Evolutionary conservation across 2,113 vertebrate species (phyloP).

Genomic region (Archocentrus centrarchus): DNA sequence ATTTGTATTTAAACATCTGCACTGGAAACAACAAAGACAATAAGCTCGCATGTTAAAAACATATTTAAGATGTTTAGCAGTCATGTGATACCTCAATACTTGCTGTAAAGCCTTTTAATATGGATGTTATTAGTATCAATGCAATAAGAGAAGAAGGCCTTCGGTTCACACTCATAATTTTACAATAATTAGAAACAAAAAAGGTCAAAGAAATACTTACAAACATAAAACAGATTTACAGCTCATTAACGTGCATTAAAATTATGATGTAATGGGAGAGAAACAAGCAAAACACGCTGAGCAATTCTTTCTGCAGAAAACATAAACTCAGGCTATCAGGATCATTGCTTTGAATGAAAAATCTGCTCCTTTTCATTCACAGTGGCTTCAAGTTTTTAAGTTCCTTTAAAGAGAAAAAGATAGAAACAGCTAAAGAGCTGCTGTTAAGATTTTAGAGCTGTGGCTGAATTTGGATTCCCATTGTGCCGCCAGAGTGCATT

Average conservation of each 20-base stretch:
- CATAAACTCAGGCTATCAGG: background rate
- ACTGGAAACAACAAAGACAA: background rate
- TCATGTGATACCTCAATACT: background rate
- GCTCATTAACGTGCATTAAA: background rate
- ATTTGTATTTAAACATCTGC: background rate
- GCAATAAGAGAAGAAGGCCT: background rate
- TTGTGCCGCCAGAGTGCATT: background rate
- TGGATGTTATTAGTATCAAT: background rate
- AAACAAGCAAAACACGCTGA: background rate
- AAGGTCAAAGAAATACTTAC: background rate
- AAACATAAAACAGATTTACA: background rate
- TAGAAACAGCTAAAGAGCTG: background rate
- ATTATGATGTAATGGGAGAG: background rate
- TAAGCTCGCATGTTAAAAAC: background rate
- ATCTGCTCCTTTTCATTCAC: background rate
- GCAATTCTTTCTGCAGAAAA: background rate
- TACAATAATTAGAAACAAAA: background rate
- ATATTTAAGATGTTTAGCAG: background rate
- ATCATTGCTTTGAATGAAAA: background rate
- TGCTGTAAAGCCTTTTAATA: background rate
- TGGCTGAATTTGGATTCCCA: background rate
- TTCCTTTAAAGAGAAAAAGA: background rate
- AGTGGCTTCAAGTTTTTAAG: no score
- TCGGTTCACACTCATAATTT: background rate
- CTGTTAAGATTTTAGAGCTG: background rate